A percentile compares a stretch with the other conserved stretches of the same genome.
phyloP scores from a whole-genome alignment of 1,140 invertebrate species.

The Pygmarrhopalites habei region DNA sequence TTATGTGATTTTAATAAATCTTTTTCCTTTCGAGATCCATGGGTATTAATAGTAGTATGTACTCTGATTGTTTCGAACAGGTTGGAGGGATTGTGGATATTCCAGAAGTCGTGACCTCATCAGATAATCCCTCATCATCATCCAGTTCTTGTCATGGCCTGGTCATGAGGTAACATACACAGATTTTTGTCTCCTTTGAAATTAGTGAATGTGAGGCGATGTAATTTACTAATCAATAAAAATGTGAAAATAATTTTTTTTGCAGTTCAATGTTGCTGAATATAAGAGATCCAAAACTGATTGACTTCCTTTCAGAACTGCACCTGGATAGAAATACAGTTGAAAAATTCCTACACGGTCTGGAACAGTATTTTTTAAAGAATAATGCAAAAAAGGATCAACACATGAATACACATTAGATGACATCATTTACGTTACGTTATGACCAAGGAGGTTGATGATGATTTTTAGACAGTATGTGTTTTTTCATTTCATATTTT shows the following conservation, averaged over 20 bases:
- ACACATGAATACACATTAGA: conserved; percentile 64
- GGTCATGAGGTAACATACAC: background rate
- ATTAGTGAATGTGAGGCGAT: too few relatives aligned
- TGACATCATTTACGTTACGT: conserved; percentile 63
- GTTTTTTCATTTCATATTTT: background rate
- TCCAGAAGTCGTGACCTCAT: conserved; percentile 3
- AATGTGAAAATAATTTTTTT: too few relatives aligned
- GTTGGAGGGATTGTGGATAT: too few relatives aligned
- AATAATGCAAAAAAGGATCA: background rate
- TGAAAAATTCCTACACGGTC: conserved; percentile 42
- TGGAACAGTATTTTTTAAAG: background rate
- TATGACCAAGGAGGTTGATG: conserved; percentile 64
- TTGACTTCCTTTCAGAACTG: conserved; percentile 54
- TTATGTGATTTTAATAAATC: too few relatives aligned
- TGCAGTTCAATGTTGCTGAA: conserved; percentile 22
- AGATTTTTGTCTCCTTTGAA: too few relatives aligned
- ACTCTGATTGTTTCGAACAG: too few relatives aligned
- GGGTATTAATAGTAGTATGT: too few relatives aligned
- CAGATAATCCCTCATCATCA: conserved; percentile 2
- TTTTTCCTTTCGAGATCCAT: too few relatives aligned
- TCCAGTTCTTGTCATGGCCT: conserved; percentile 23
- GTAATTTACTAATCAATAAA: too few relatives aligned
- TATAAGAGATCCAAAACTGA: conserved; percentile 41
- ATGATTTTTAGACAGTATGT: conserved; percentile 59
- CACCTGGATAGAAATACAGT: conserved; percentile 53